Conservation (phyloP, 2,797 vertebrate species). For the Chaetodon trifasciatus region DNA sequence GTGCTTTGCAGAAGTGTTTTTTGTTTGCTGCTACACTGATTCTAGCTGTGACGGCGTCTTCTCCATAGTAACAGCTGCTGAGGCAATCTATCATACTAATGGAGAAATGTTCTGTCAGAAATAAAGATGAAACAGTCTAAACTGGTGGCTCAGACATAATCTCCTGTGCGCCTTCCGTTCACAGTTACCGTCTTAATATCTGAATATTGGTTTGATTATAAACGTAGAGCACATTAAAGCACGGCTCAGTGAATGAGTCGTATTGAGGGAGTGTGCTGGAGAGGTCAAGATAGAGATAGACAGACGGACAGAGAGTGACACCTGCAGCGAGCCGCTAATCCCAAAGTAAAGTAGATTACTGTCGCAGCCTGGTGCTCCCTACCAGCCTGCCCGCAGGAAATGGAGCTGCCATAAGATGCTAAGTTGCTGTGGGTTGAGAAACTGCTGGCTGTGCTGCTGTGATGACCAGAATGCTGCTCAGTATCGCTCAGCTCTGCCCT, state of each 20-base stretch:
- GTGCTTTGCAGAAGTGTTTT: background rate
- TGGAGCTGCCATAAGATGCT: constrained; percentile 65
- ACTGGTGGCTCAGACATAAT: background rate
- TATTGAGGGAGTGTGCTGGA: constrained; percentile 4
- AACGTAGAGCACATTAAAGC: background rate
- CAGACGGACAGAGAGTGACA: constrained; percentile 55
- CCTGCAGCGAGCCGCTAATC: constrained; percentile 71
- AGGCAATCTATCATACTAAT: background rate
- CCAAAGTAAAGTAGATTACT: constrained; percentile 75
- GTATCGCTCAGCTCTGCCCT: constrained; percentile 22
- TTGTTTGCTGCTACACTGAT: too few relatives aligned
- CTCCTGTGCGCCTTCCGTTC: background rate
- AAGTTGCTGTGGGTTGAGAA: constrained; percentile 41
- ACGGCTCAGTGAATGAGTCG: constrained; percentile 29
- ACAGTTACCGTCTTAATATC: background rate
- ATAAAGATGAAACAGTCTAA: background rate
- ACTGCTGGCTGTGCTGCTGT: constrained; percentile 39
- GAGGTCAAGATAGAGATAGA: constrained; percentile 24
- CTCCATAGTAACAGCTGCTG: background rate
- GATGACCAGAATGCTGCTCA: constrained; percentile 33
- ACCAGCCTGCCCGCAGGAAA: constrained; percentile 59
- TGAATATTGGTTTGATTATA: background rate
- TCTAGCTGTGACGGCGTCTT: too few relatives aligned
- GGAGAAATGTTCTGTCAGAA: background rate
- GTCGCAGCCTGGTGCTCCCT: constrained; percentile 43